Conservation (phyloP, 2,797 vertebrate genomes). For the Leptodactylus fallax region DNA sequence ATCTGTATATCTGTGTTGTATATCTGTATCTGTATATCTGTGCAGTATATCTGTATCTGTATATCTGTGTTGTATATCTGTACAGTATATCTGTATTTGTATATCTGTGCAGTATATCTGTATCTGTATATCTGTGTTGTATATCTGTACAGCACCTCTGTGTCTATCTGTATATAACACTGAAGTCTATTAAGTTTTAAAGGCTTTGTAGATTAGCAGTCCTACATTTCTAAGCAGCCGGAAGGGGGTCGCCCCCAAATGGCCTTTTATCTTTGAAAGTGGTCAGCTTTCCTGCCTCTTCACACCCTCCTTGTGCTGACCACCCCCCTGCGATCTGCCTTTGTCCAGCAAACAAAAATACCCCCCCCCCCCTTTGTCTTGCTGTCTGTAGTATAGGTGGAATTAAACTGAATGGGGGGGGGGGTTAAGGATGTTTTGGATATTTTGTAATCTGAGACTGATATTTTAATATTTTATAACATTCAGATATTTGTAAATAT, state of each 20-base stretch:
- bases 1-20: too few species aligned
- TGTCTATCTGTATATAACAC: slow-evolving; percentile 6
- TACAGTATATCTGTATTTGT: too few species aligned
- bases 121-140: not conserved
- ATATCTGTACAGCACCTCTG: too few species aligned
- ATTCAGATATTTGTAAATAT: too few species aligned
- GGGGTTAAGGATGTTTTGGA: too few species aligned
- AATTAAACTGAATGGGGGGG: not conserved
- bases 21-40: too few species aligned
- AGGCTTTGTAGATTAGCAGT: slow-evolving; percentile 39
- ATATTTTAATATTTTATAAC: too few species aligned
- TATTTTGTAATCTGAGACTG: too few species aligned
- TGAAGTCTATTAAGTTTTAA: slow-evolving; percentile 37
- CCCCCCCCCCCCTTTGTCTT: not conserved
- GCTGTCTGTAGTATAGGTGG: not conserved
- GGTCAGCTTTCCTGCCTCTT: slow-evolving; percentile 6
- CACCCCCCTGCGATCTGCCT: slow-evolving; percentile 36
- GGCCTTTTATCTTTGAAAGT: slow-evolving; percentile 53
- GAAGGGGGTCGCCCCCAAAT: slow-evolving; percentile 32
- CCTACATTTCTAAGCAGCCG: slow-evolving; percentile 21
- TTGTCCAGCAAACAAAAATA: slow-evolving; percentile 49
- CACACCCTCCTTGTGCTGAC: slow-evolving; percentile 24
- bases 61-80: too few species aligned
- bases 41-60: too few species aligned
- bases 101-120: too few species aligned